Percentiles rank a stretch among this genome's conserved stretches.
Evolutionary conservation across 2,797 vertebrate genomes (phyloP).

Genomic region (Scarus forsteni): DNA sequence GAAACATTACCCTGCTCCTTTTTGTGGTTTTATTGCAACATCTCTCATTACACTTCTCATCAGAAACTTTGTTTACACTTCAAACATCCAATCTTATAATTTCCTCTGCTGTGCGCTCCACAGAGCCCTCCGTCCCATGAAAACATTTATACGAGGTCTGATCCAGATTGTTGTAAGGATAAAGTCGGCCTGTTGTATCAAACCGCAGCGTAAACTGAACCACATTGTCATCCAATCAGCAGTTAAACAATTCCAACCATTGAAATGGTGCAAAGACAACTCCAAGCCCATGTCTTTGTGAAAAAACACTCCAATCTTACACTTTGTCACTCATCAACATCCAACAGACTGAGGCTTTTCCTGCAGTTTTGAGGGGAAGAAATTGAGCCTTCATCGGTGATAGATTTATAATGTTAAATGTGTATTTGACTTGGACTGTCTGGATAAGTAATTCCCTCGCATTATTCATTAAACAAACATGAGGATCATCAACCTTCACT

Average conservation of each 20-base stretch:
- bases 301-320: conserved; percentile 1
- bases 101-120: neutral
- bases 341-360: conserved; percentile 19
- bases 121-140: conserved; percentile 19
- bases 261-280: conserved; percentile 44
- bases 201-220: conserved; percentile 25
- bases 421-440: conserved; percentile 14
- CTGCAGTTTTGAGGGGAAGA: conserved; percentile 18
- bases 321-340: conserved; percentile 28
- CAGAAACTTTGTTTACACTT: conserved; percentile 18
- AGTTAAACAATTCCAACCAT: conserved; percentile 64
- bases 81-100: conserved; percentile 7
- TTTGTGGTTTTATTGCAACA: neutral
- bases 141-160: conserved; percentile 40
- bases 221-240: conserved; percentile 63
- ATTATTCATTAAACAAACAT: conserved; percentile 29
- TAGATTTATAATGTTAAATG: conserved; percentile 36
- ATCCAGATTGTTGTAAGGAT: conserved; percentile 8
- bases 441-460: conserved; percentile 30
- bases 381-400: conserved; percentile 21
- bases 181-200: conserved; percentile 16
- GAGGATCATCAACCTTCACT: conserved; percentile 11
- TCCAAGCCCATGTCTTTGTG: conserved; percentile 32
- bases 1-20: neutral
- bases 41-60: neutral